Base-by-base conservation (phyloP, 1,140 invertebrate genomes). In the Dreissena polymorpha region DNA sequence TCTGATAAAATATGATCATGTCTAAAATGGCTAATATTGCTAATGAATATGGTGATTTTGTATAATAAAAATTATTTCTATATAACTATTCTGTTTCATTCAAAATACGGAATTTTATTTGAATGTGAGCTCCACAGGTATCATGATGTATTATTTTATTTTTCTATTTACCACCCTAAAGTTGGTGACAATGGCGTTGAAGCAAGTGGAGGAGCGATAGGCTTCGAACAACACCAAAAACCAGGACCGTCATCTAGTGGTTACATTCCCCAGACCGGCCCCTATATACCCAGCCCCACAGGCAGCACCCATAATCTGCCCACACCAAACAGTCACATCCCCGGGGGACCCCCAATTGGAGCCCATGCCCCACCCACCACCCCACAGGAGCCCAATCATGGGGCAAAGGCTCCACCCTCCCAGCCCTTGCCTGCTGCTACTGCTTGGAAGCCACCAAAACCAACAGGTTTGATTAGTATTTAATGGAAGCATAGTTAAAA, bases 311-410 rank as follows among this genome's bases (percentile, higher is more conserved):
- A 79, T n/a, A 83, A 71, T 81, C 80, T 79, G 49, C 68, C 71
- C 14, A 77, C 51, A 53, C 50, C 75, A 63, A 72, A 72, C 29
- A 39, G 39, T 71, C 23, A 23, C 14, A 23, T 72, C 68, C 27
- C 73, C 73, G 10, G 53, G 64, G 74, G 23, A 49, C 29, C 70
- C 29, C 76, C 77, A 8, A 80, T 86, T n/a, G 90, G 90, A 10
- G 78, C 86, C 12, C 87, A 90, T 77, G 90, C 90, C 13, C 91
- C 91, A 21, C 89, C 91, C 18, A 86, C 86, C 29, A 90, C 89
- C 16, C 90, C 90, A 21, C 87, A 90, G 67, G 88, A 90, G 51
- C 79, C 86, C 67, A 60, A 83, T n/a, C 79, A 89, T 12, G 23
- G 77, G 53, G 18, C 76, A 18, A 74, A 21, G 10, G 81, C 79